Percentiles rank a stretch among this genome's conserved stretches.
phyloP scores from a whole-genome alignment of 2,888 invertebrate species.

The Eupelmus urozonus region DNA sequence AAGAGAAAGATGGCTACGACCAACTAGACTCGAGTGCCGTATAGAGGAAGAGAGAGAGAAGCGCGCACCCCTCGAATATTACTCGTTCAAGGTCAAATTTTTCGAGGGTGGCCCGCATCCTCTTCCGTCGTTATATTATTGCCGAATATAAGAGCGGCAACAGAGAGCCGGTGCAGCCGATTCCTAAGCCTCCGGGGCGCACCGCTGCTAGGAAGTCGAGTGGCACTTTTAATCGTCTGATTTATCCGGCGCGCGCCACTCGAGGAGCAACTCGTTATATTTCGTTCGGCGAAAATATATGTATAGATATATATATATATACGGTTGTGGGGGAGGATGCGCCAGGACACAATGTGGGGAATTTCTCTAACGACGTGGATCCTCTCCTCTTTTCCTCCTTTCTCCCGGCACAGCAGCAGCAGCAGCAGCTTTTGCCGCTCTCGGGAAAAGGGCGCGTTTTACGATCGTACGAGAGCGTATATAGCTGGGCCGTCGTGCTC shows the following conservation, averaged over 20 bases:
- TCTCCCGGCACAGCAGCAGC: not conserved
- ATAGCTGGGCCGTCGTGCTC: conserved; percentile 1
- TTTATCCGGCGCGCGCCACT: conserved; percentile 30
- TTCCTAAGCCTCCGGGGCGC: conserved; percentile 6
- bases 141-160: conserved; percentile 35
- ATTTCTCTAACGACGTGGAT: conserved; percentile 33
- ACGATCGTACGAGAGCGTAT: conserved; percentile 32
- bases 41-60: not conserved
- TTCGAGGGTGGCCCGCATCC: conserved; percentile 18
- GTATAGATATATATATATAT: not conserved
- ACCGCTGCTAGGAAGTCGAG: conserved; percentile 6
- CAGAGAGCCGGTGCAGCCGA: not conserved
- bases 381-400: not conserved
- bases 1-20: not conserved
- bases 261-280: conserved; percentile 15
- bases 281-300: conserved; percentile 7
- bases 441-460: conserved; percentile 38
- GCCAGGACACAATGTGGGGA: conserved; percentile 22
- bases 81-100: conserved; percentile 56
- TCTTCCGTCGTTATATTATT: conserved; percentile 41
- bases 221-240: conserved; percentile 50
- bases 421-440: not conserved
- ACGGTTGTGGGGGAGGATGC: conserved; percentile 1
- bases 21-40: too few relatives aligned
- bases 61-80: conserved; percentile 36